These are phyloP conservation scores for Uria aalge DNA, from an alignment of 2,113 vertebrate species.

Conservation along the genomic window DNA sequence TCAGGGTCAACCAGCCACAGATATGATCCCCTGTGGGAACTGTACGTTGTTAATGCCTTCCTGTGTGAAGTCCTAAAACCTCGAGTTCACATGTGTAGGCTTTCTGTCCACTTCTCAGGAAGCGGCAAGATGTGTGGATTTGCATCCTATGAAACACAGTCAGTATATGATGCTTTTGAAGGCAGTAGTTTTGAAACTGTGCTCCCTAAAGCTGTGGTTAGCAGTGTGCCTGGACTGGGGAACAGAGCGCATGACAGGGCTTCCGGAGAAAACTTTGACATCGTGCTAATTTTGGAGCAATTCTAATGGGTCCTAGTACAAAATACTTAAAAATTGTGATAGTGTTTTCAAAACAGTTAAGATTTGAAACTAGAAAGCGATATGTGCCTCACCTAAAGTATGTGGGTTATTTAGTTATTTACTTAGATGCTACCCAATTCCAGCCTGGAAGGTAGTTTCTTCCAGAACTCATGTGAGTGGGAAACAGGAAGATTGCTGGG, in stretches of 20 bases:
- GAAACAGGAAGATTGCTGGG: neutral
- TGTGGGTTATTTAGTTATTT: neutral
- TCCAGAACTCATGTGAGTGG: neutral
- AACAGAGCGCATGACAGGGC: fast-evolving
- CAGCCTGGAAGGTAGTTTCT: neutral
- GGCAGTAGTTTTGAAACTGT: neutral
- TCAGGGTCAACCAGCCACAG: neutral
- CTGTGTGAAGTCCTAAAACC: neutral
- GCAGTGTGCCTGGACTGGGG: neutral
- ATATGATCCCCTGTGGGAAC: fast-evolving
- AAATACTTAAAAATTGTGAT: neutral
- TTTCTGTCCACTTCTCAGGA: fast-evolving
- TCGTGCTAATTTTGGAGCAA: neutral
- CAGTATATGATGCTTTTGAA: neutral
- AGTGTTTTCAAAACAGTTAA: neutral
- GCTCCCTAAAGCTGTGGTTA: neutral
- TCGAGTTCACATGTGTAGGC: neutral
- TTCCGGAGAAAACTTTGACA: neutral
- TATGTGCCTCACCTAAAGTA: neutral
- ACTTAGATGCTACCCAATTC: neutral
- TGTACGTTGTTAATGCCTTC: too few relatives aligned
- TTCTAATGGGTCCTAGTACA: neutral
- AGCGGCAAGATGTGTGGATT: neutral
- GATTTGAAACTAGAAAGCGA: neutral
- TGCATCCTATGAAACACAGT: neutral